Conservation (phyloP, 1,140 invertebrate species). For the Belonocnema kinseyi region DNA sequence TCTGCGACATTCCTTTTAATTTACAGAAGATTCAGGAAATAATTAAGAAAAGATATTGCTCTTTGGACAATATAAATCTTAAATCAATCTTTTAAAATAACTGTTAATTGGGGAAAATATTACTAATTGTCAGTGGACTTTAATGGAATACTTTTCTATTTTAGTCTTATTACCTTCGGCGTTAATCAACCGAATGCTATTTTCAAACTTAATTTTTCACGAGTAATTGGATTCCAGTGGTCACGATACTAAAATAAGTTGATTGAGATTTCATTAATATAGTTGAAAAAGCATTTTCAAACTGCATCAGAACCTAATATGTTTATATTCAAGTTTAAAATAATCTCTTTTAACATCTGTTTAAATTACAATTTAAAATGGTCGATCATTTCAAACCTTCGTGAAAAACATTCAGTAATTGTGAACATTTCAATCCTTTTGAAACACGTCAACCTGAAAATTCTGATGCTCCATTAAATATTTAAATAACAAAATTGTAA, state of each 20-base stretch:
- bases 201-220: slow-evolving; percentile 14
- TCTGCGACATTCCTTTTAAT: not conserved
- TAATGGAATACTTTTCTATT: not conserved
- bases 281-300: not conserved
- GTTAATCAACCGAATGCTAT: slow-evolving; percentile 18
- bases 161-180: slow-evolving; percentile 2
- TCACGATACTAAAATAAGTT: not conserved
- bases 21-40: not conserved
- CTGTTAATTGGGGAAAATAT: not conserved
- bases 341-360: not conserved
- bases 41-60: not conserved
- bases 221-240: slow-evolving; percentile 14
- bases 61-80: not conserved
- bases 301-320: slow-evolving; percentile 4
- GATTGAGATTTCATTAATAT: not conserved
- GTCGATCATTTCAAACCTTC: no score
- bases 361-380: no score
- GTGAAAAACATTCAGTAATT: no score
- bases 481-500: no score
- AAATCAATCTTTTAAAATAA: slow-evolving; percentile 1
- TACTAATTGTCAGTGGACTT: not conserved
- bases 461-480: no score
- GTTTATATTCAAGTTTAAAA: not conserved
- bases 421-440: no score
- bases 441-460: no score